Conservation (phyloP, 1,140 invertebrate genomes). For the Aethina tumida region DNA sequence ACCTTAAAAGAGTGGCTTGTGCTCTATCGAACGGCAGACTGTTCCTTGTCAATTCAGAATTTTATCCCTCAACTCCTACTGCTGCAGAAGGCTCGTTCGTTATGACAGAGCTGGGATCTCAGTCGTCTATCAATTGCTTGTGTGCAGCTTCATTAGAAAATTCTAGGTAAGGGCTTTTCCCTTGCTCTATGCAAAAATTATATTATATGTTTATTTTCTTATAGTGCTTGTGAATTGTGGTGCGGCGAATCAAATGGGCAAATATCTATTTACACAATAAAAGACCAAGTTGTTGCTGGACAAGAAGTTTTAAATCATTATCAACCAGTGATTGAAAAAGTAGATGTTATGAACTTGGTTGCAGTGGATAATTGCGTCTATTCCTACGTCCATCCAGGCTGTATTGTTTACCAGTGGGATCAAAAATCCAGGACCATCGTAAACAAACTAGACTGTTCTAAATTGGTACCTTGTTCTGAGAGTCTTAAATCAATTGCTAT, state of each 20-base stretch:
- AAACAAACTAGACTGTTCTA: conserved; percentile 83
- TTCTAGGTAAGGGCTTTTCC: conserved; percentile 31
- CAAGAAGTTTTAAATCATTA: conserved; percentile 53
- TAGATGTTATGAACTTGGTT: conserved; percentile 54
- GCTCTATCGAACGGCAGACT: conserved; percentile 62
- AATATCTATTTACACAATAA: conserved; percentile 55
- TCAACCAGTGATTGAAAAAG: conserved; percentile 43
- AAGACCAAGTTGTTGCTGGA: conserved; percentile 46
- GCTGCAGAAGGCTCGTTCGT: conserved; percentile 62
- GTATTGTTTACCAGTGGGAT: conserved; percentile 81
- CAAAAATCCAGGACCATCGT: conserved; percentile 50
- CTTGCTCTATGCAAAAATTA: conserved; percentile 1
- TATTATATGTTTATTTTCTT: conserved; percentile 17
- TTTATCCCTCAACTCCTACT: conserved; percentile 48
- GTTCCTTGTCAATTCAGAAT: conserved; percentile 56
- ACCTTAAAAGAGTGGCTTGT: conserved; percentile 59
- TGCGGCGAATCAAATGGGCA: conserved; percentile 64
- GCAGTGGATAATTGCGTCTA: conserved; percentile 54
- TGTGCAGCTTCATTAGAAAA: conserved; percentile 39
- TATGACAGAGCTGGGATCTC: conserved; percentile 63
- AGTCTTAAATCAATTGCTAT: conserved; percentile 85
- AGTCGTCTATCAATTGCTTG: conserved; percentile 48
- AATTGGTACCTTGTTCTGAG: conserved; percentile 84
- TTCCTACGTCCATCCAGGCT: conserved; percentile 71
- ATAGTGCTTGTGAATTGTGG: conserved; percentile 56